A percentile compares a stretch with the other conserved stretches of the same genome.
These are phyloP conservation scores for Xylota segnis DNA, from an alignment of 2,888 invertebrate genomes.

Conservation along the genomic window DNA sequence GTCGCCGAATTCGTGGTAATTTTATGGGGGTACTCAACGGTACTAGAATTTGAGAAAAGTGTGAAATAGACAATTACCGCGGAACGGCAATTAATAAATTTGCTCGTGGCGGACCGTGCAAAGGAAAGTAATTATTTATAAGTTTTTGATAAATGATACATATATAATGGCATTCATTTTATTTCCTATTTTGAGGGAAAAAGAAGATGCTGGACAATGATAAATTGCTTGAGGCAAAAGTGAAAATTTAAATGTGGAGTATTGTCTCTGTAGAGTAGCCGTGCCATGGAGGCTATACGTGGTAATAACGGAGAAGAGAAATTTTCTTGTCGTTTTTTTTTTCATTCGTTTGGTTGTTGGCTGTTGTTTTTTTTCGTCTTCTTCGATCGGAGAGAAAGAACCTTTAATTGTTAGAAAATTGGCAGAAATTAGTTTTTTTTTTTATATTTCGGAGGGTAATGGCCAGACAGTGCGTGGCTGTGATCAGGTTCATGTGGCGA, in stretches of 20 bases:
- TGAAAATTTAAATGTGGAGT: conserved; percentile 76
- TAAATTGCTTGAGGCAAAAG: conserved; percentile 73
- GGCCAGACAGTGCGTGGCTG: conserved; percentile 7
- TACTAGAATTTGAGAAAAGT: conserved; percentile 53
- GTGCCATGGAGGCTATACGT: conserved; percentile 35
- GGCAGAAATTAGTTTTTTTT: conserved; percentile 46
- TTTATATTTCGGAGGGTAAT: conserved; percentile 5
- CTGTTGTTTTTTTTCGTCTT: conserved; percentile 40
- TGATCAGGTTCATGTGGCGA: neutral
- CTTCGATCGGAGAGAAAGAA: conserved; percentile 56
- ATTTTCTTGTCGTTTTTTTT: conserved; percentile 57
- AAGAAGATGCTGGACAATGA: conserved; percentile 74
- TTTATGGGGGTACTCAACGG: conserved; percentile 17
- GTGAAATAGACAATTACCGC: conserved; percentile 54
- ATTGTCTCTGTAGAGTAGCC: conserved; percentile 56
- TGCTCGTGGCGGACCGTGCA: conserved; percentile 44
- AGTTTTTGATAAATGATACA: conserved; percentile 63
- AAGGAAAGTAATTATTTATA: conserved; percentile 69
- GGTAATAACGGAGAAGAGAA: conserved; percentile 75
- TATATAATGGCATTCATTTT: conserved; percentile 59
- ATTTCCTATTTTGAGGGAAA: conserved; percentile 64
- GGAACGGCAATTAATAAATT: conserved; percentile 70
- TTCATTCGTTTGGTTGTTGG: conserved; percentile 28
- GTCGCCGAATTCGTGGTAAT: conserved; percentile 30
- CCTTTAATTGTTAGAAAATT: conserved; percentile 68